Conservation (phyloP, 2,797 vertebrate genomes). For the Furcifer pardalis region DNA sequence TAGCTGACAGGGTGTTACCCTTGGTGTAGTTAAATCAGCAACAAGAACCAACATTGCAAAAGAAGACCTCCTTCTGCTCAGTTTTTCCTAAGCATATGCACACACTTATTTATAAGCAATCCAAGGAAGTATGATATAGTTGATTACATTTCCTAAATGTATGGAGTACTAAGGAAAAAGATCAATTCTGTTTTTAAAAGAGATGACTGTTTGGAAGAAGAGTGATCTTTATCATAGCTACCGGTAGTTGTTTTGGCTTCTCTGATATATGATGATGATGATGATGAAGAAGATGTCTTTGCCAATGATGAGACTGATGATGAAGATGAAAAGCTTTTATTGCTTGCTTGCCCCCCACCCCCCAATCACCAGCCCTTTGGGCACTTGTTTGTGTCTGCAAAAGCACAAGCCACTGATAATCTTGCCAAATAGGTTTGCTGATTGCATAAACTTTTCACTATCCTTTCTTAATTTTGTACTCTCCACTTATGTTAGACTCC, state of each 20-base stretch:
- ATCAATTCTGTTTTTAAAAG: conserved; percentile 29
- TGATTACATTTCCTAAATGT: conserved; percentile 55
- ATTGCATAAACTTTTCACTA: not conserved
- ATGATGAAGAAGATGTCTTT: too few relatives aligned
- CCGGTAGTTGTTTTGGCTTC: conserved; percentile 16
- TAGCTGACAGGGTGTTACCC: conserved; percentile 73
- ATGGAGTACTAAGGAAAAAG: conserved; percentile 8
- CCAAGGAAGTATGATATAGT: conserved; percentile 46
- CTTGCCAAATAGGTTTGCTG: not conserved
- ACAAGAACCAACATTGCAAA: conserved; percentile 60
- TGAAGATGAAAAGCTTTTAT: rapidly evolving
- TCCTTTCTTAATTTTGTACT: too few relatives aligned
- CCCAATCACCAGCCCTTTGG: not conserved
- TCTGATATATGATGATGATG: not conserved
- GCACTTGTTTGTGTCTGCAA: conserved; percentile 4
- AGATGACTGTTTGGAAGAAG: conserved; percentile 25
- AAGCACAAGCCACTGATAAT: conserved; percentile 37
- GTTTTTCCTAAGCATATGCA: conserved; percentile 35
- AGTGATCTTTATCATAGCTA: rapidly evolving
- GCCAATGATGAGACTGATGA: conserved; percentile 3
- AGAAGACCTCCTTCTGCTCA: conserved; percentile 66
- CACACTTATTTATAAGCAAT: conserved; percentile 56
- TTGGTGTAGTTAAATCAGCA: conserved; percentile 67
- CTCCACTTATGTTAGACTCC: not conserved
- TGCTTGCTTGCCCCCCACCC: conserved; percentile 16